A percentile compares a stretch with the other conserved stretches of the same genome.
Evolutionary conservation across 2,888 invertebrate genomes (phyloP).

Genomic region (Heliconius ethilla): DNA sequence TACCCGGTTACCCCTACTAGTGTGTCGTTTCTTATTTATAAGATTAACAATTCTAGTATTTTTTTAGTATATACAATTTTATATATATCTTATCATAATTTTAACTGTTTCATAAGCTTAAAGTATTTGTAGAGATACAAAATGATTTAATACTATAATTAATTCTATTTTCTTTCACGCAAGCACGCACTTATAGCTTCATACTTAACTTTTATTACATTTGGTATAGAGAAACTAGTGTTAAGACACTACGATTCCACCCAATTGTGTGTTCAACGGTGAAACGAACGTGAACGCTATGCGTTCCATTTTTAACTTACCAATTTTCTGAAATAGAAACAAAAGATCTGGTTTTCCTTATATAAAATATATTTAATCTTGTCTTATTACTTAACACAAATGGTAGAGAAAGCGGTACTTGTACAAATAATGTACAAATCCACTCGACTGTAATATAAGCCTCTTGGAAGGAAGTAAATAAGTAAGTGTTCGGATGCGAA

Average conservation of each 20-base stretch:
- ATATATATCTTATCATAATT: too few species aligned
- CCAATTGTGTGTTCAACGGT: neutral
- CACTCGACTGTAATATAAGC: conserved; percentile 44
- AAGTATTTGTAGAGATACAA: too few species aligned
- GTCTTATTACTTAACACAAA: neutral
- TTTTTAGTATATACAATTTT: too few species aligned
- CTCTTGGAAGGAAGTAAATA: conserved; percentile 43
- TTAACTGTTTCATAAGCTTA: too few species aligned
- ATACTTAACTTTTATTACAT: too few species aligned
- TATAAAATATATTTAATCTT: neutral
- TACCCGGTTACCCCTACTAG: conserved; percentile 32
- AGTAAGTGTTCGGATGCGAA: conserved; percentile 45
- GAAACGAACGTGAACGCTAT: neutral
- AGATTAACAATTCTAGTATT: too few species aligned
- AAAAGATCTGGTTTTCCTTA: neutral
- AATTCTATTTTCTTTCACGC: too few species aligned
- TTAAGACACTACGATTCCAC: neutral
- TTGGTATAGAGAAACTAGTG: neutral
- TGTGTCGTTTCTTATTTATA: neutral
- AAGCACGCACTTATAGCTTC: too few species aligned
- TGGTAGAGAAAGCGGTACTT: conserved; percentile 5
- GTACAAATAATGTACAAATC: conserved; percentile 41
- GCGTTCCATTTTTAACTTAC: neutral
- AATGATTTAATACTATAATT: too few species aligned
- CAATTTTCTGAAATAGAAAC: neutral